phyloP scores from a whole-genome alignment of 2,113 vertebrate genomes.

The Acrocephalus kingi region DNA sequence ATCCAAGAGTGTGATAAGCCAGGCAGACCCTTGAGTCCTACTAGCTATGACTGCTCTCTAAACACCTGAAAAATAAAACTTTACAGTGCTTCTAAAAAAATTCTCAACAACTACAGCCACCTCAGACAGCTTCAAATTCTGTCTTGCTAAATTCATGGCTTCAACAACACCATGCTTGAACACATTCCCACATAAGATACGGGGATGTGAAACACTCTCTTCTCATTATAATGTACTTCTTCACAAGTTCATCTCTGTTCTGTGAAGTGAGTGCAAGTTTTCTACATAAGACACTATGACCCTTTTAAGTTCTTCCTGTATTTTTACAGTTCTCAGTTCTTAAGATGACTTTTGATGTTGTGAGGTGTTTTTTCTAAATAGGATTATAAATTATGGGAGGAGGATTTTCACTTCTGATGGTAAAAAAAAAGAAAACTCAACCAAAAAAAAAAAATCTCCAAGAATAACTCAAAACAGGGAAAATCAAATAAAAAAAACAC shows the following conservation, averaged over 20 bases:
- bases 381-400: neutral
- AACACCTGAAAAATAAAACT: neutral
- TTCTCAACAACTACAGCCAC: neutral
- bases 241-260: neutral
- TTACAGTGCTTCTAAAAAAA: neutral
- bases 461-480: neutral
- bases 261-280: neutral
- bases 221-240: neutral
- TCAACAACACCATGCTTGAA: neutral
- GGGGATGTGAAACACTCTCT: neutral
- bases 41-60: neutral
- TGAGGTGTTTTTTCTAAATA: neutral
- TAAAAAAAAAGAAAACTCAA: neutral
- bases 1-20: neutral
- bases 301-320: neutral
- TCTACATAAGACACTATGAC: neutral
- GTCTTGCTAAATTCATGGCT: neutral
- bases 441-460: neutral
- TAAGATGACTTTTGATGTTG: neutral
- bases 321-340: neutral
- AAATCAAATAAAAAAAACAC: neutral
- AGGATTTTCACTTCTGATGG: neutral
- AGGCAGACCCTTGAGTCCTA: neutral
- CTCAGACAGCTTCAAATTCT: neutral
- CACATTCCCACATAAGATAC: neutral